Percentiles rank a stretch among this genome's conserved stretches.
These are phyloP conservation scores for Pipistrellus pygmaeus DNA, from an alignment of 2,797 vertebrate species.

Conservation along the genomic window DNA sequence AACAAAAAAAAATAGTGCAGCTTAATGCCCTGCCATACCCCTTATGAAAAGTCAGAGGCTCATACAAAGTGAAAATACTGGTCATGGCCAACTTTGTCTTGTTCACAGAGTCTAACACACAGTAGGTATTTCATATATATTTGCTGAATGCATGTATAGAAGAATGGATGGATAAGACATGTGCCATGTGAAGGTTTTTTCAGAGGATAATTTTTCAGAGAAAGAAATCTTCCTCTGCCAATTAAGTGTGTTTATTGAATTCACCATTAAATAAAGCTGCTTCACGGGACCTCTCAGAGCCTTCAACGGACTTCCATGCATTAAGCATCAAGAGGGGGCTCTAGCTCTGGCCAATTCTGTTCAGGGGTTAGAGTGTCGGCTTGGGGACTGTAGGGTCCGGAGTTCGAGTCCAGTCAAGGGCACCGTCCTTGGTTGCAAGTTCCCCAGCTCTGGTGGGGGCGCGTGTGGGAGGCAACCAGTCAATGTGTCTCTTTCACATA, in stretches of 20 bases:
- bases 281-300: background rate
- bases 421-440: no score
- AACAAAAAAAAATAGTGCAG: background rate
- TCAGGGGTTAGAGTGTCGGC: no score
- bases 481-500: no score
- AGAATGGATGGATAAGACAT: background rate
- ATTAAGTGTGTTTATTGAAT: background rate
- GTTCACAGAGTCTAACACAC: background rate
- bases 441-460: no score
- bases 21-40: background rate
- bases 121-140: background rate
- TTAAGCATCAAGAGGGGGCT: background rate
- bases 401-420: no score
- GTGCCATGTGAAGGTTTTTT: constrained; percentile 33
- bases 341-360: no score
- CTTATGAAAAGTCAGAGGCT: background rate
- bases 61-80: background rate
- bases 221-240: background rate
- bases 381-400: no score
- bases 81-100: no score
- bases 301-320: background rate
- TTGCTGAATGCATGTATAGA: background rate
- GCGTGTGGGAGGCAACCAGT: no score
- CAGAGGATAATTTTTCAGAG: constrained; percentile 4
- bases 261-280: constrained; percentile 4